Base-by-base conservation (phyloP, 2,113 vertebrate species). In the Seriola rivoliana region DNA sequence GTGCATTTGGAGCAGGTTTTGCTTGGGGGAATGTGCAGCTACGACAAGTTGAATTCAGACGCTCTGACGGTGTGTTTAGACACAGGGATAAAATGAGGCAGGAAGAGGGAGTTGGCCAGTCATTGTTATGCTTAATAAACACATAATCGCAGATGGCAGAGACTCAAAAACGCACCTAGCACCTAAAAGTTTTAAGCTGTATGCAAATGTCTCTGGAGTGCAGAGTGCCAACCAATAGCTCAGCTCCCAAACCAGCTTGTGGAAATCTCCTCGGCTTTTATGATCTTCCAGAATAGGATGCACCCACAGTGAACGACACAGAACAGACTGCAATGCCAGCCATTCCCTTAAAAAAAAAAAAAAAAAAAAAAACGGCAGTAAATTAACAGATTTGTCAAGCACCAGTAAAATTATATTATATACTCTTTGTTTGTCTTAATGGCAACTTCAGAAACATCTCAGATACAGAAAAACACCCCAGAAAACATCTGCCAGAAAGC, bases 141-240 rank as follows among this genome's bases (percentile, higher is more conserved):
- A 46, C 72, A 64, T 55, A 82, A 36, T 44, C 36, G 8, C 85
- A 87, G 75, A 82, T 78, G 71, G 78, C 50, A 40, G 63, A 62
- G 25, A 85, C 54, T 75, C 66, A 70, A 52, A 81, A 70, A 58
- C 3, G 4, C 11, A 50, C 66, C 40, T 5, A 62, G 36, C 70
- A 8, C 40, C 40, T 42, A 36, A 66, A 81, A 46, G 69, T 78
- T 85, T 58, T 32, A 57, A 46, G 72, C 54, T 46, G 50, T 50
- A 59, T 78, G 69, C 59, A 71, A 79, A 79, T 88, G 14, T 77
- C 8, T 82, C 42, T 14, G 1, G 38, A 58, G 38, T 13, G 23
- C 69, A 60, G 32, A 82, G 71, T 8, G n/a, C 42, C 50, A 48
- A 44, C 55, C 21, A 50, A 29, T 8, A 57, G 32, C 77, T 67